phyloP scores from a whole-genome alignment of 2,797 vertebrate species.

The Pangasius djambal region DNA sequence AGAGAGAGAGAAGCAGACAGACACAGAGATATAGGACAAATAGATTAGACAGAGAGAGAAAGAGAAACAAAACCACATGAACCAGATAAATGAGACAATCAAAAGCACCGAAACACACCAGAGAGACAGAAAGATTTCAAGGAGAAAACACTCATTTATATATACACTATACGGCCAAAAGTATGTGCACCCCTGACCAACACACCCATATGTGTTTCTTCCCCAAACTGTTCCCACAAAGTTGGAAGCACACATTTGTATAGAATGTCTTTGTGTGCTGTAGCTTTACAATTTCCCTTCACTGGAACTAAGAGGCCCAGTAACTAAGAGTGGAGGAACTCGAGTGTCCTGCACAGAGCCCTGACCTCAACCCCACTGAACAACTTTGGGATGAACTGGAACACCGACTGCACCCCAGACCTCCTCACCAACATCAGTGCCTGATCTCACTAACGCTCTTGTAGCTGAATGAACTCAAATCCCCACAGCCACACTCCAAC shows the following conservation, averaged over 20 bases:
- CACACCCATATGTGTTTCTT: not conserved
- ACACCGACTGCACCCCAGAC: not conserved
- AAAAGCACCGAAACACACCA: not conserved
- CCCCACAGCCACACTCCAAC: too few relatives aligned
- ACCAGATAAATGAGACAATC: not conserved
- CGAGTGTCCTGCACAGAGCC: not conserved
- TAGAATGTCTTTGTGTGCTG: not conserved
- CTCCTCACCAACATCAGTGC: not conserved
- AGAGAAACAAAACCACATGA: not conserved
- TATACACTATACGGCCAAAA: not conserved
- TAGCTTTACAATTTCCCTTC: too few relatives aligned
- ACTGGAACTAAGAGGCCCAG: too few relatives aligned
- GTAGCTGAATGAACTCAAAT: not conserved
- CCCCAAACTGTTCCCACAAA: not conserved
- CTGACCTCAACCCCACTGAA: too few relatives aligned
- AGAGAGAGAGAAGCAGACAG: not conserved
- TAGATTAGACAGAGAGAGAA: not conserved
- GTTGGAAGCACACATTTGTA: not conserved
- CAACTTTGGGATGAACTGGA: not conserved
- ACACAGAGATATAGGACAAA: not conserved
- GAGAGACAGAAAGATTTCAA: not conserved
- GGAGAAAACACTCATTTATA: not conserved
- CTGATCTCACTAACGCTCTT: not conserved
- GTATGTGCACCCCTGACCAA: not conserved
- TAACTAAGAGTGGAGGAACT: too few relatives aligned